Conservation (phyloP, 2,113 vertebrate species). For the Zosterops lateralis region DNA sequence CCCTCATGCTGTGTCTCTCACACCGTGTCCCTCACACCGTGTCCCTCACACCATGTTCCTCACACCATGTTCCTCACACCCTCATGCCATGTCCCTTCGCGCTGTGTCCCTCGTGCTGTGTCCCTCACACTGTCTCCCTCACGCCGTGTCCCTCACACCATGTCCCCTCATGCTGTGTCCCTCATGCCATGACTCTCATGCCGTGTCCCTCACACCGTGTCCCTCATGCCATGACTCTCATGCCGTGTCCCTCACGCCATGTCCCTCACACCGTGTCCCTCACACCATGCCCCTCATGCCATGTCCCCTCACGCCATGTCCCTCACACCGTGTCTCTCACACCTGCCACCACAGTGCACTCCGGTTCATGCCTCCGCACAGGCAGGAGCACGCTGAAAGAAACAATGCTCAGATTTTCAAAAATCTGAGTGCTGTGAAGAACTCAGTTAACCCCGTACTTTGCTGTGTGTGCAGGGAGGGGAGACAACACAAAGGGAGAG, state of each 20-base stretch:
- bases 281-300: too few species aligned
- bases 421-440: background rate
- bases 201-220: too few species aligned
- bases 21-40: background rate
- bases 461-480: too few species aligned
- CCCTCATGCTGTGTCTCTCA: too few species aligned
- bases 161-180: background rate
- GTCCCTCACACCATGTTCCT: rapidly evolving
- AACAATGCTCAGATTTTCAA: background rate
- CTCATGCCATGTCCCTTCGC: background rate
- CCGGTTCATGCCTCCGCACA: rapidly evolving
- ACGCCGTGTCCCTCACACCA: too few species aligned
- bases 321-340: background rate
- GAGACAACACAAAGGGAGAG: rapidly evolving
- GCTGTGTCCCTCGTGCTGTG: background rate
- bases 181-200: background rate
- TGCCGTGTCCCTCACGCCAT: too few species aligned
- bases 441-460: background rate
- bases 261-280: too few species aligned
- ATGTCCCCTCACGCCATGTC: background rate
- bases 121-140: background rate
- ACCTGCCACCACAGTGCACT: background rate
- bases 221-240: background rate
- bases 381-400: background rate
- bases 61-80: background rate